phyloP scores from a whole-genome alignment of 2,113 vertebrate species.

The Addax nasomaculatus region DNA sequence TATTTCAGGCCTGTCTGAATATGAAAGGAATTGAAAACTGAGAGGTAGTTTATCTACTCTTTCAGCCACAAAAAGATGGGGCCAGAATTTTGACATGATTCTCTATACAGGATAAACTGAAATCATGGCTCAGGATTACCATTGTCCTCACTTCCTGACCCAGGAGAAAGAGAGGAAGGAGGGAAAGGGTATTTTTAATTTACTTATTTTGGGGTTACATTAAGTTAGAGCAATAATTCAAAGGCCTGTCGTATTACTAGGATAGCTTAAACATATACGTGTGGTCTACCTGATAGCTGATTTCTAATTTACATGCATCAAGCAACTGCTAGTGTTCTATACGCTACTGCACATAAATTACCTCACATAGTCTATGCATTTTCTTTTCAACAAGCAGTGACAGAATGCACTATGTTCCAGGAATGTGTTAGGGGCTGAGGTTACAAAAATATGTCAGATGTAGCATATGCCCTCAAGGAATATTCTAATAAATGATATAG shows the following conservation, averaged over 20 bases:
- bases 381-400: not conserved
- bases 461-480: conserved; percentile 42
- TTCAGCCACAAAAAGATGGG: not conserved
- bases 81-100: not conserved
- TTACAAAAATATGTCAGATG: conserved; percentile 58
- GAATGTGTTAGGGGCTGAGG: conserved; percentile 37
- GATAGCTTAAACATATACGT: not conserved
- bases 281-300: not conserved
- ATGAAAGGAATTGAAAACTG: not conserved
- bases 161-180: not conserved
- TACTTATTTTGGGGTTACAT: not conserved
- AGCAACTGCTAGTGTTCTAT: not conserved
- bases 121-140: not conserved
- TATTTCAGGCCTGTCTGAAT: not conserved
- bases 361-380: not conserved
- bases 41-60: not conserved
- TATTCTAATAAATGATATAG: conserved; percentile 32
- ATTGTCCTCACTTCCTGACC: not conserved
- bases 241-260: not conserved
- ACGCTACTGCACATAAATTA: not conserved
- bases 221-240: not conserved
- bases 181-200: not conserved
- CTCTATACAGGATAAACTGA: not conserved
- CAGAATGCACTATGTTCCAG: not conserved
- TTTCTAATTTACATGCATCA: not conserved